Conservation (phyloP, 2,888 invertebrate species). For the Spisula subtruncata region DNA sequence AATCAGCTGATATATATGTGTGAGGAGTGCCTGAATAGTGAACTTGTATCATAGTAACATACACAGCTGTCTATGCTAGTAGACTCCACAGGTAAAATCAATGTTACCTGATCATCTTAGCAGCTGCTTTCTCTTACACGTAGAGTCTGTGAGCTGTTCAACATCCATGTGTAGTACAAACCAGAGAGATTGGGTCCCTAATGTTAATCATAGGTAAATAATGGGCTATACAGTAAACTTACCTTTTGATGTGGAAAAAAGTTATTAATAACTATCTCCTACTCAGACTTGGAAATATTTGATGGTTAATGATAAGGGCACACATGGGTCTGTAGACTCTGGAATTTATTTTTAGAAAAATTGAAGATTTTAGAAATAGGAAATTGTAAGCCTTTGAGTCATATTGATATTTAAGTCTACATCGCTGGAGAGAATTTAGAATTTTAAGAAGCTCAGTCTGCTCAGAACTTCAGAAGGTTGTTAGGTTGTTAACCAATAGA, state of each 20-base stretch:
- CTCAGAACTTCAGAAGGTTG: too few relatives aligned
- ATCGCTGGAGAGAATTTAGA: neutral
- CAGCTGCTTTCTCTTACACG: constrained; percentile 35
- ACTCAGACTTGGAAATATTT: neutral
- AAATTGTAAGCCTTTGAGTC: neutral
- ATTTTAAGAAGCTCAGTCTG: neutral
- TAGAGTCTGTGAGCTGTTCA: constrained; percentile 20
- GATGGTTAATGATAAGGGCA: neutral
- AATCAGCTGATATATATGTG: constrained; percentile 40
- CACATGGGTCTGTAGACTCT: too few relatives aligned
- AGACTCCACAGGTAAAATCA: constrained; percentile 49
- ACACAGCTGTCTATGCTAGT: constrained; percentile 49
- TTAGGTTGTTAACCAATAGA: neutral
- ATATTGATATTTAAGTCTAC: neutral
- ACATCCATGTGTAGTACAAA: constrained; percentile 6
- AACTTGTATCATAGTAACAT: constrained; percentile 42
- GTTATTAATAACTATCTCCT: neutral
- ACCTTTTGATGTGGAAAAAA: neutral
- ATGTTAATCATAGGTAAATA: neutral
- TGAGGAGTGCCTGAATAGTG: constrained; percentile 16
- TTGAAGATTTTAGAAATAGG: neutral
- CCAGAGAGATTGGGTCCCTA: neutral
- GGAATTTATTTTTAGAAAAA: neutral
- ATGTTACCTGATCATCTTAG: constrained; percentile 46
- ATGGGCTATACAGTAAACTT: neutral